Conservation (phyloP, 2,888 invertebrate species). For the Drosophila dives region DNA sequence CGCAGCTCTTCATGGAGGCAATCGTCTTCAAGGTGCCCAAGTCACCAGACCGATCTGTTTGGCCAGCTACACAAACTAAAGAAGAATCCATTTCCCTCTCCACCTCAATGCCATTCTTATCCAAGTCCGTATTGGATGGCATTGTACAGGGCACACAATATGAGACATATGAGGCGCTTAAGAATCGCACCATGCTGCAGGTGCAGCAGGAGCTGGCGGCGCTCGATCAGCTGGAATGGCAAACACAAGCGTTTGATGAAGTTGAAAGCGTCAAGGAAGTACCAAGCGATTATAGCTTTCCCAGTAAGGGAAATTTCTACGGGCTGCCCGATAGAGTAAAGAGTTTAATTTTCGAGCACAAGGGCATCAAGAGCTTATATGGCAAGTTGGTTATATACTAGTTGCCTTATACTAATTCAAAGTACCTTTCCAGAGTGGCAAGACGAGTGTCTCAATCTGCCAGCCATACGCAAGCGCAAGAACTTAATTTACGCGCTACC, state of each 20-base stretch:
- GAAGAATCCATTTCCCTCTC: constrained; percentile 51
- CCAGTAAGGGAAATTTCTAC: constrained; percentile 88
- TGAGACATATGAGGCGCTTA: constrained; percentile 72
- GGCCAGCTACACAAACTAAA: neutral
- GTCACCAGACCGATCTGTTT: constrained; percentile 27
- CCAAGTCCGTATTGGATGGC: constrained; percentile 47
- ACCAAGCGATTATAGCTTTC: constrained; percentile 60
- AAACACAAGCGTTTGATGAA: constrained; percentile 77
- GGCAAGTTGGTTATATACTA: constrained; percentile 86
- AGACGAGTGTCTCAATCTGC: constrained; percentile 93
- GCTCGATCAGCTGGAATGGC: constrained; percentile 79
- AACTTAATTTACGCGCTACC: constrained; percentile 97
- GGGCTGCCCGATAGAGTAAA: constrained; percentile 91
- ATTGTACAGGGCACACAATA: constrained; percentile 82
- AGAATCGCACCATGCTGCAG: constrained; percentile 57
- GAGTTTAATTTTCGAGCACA: constrained; percentile 89
- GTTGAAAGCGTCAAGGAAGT: constrained; percentile 32
- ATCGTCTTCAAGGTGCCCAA: constrained; percentile 75
- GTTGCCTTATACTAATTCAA: neutral
- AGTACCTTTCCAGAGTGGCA: constrained; percentile 92
- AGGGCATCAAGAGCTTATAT: constrained; percentile 93
- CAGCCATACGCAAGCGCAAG: constrained; percentile 89
- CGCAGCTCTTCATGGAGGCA: constrained; percentile 83
- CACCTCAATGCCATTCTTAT: constrained; percentile 45
- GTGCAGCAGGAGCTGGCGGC: constrained; percentile 52